A percentile compares a stretch with the other conserved stretches of the same genome.
Evolutionary conservation across 1,140 invertebrate species (phyloP).

Genomic region (Apis laboriosa): DNA sequence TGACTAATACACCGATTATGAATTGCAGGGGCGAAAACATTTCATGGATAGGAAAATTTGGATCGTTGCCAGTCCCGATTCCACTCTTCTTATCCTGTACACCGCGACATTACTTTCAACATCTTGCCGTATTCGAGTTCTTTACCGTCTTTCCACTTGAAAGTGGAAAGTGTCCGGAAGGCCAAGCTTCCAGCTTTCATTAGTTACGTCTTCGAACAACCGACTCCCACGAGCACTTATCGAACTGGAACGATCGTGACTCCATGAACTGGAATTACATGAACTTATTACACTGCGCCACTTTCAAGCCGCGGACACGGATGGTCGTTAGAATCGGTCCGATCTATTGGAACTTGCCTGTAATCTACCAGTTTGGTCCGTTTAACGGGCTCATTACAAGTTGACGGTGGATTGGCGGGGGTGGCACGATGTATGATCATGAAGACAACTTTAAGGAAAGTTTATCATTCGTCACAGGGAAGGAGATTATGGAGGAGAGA

Average conservation of each 20-base stretch:
- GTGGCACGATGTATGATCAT: background rate
- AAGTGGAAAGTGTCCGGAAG: conserved; percentile 54
- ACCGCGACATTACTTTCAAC: conserved; percentile 37
- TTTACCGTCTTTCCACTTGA: conserved; percentile 40
- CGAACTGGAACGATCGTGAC: conserved; percentile 52
- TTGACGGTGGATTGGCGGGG: background rate
- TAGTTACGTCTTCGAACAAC: conserved; percentile 60
- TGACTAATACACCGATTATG: conserved; percentile 34
- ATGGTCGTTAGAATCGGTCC: background rate
- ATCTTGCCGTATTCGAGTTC: conserved; percentile 51
- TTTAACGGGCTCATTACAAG: background rate
- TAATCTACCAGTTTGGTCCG: background rate
- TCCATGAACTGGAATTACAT: conserved; percentile 52
- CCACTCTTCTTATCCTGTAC: conserved; percentile 13
- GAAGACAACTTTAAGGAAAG: background rate
- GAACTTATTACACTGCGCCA: conserved; percentile 49
- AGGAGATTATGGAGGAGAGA: background rate
- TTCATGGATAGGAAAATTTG: conserved; percentile 40
- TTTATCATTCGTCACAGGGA: background rate
- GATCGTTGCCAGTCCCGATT: conserved; percentile 43
- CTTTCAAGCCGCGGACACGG: conserved; percentile 4
- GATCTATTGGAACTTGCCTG: conserved; percentile 1
- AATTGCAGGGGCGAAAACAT: conserved; percentile 43
- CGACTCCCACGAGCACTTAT: conserved; percentile 51
- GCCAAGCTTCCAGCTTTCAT: conserved; percentile 56